Percentiles rank a stretch among this genome's conserved stretches.
Evolutionary conservation across 2,888 invertebrate species (phyloP).

Genomic region (Theodoxus fluviatilis): DNA sequence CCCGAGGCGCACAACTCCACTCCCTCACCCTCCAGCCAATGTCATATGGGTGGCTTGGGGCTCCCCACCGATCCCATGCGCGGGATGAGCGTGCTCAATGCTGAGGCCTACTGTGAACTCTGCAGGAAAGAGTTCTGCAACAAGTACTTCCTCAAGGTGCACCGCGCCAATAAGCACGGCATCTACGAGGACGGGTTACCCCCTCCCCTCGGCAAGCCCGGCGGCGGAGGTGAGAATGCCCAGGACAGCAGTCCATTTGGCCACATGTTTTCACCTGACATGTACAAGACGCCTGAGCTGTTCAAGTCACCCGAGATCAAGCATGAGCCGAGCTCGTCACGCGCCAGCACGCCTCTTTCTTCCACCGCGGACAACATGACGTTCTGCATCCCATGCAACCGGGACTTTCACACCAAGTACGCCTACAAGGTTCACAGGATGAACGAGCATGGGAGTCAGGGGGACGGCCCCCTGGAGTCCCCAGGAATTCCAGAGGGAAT

Average conservation of each 20-base stretch:
- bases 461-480: slow-evolving; percentile 29
- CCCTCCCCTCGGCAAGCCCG: slow-evolving; percentile 33
- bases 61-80: slow-evolving; percentile 32
- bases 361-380: slow-evolving; percentile 35
- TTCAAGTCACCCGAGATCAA: too few species aligned
- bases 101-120: slow-evolving; percentile 91
- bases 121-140: slow-evolving; percentile 73
- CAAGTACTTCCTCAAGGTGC: slow-evolving; percentile 62
- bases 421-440: slow-evolving; percentile 60
- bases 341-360: slow-evolving; percentile 14
- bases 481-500: slow-evolving; percentile 12
- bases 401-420: slow-evolving; percentile 92
- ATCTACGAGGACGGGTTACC: slow-evolving; percentile 46
- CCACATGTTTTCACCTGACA: too few species aligned
- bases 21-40: slow-evolving; percentile 37
- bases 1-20: slow-evolving; percentile 14
- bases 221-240: slow-evolving; percentile 30
- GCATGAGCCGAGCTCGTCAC: slow-evolving; percentile 39
- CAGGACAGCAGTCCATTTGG: slow-evolving; percentile 36
- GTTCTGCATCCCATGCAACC: slow-evolving; percentile 66
- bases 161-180: slow-evolving; percentile 64
- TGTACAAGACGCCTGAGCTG: too few species aligned
- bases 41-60: too few species aligned
- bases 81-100: slow-evolving; percentile 43
- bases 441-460: slow-evolving; percentile 49